phyloP scores from a whole-genome alignment of 2,797 vertebrate genomes.

The Lophius americanus region DNA sequence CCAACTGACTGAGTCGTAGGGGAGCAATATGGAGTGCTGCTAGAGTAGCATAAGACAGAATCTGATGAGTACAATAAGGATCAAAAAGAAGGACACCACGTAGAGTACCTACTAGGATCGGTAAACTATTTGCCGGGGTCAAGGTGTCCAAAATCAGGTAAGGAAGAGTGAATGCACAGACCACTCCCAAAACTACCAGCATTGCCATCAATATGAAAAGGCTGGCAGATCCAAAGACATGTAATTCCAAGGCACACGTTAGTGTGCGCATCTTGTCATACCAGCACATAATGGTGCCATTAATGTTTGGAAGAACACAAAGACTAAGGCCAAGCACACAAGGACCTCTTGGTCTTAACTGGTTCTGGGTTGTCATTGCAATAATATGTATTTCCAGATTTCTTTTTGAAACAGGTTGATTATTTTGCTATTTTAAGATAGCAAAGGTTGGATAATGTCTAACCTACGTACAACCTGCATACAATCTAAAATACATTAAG shows the following conservation, averaged over 20 bases:
- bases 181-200: conserved; percentile 75
- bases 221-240: conserved; percentile 84
- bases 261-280: conserved; percentile 84
- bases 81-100: conserved; percentile 85
- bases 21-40: conserved; percentile 86
- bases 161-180: conserved; percentile 62
- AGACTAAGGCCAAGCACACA: conserved; percentile 56
- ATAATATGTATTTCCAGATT: too few species aligned
- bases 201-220: conserved; percentile 81
- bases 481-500: too few species aligned
- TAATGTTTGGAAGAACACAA: conserved; percentile 74
- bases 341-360: conserved; percentile 38
- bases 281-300: conserved; percentile 84
- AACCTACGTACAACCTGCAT: too few species aligned
- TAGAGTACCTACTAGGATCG: conserved; percentile 81
- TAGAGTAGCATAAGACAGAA: conserved; percentile 75
- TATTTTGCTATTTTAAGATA: too few species aligned
- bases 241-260: conserved; percentile 87
- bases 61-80: conserved; percentile 85
- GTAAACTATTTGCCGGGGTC: conserved; percentile 74
- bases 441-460: too few species aligned
- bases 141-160: conserved; percentile 71
- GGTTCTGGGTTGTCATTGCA: conserved; percentile 31
- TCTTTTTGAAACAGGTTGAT: too few species aligned
- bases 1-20: conserved; percentile 83